phyloP scores from a whole-genome alignment of 2,888 invertebrate species.

The Nezara viridula region DNA sequence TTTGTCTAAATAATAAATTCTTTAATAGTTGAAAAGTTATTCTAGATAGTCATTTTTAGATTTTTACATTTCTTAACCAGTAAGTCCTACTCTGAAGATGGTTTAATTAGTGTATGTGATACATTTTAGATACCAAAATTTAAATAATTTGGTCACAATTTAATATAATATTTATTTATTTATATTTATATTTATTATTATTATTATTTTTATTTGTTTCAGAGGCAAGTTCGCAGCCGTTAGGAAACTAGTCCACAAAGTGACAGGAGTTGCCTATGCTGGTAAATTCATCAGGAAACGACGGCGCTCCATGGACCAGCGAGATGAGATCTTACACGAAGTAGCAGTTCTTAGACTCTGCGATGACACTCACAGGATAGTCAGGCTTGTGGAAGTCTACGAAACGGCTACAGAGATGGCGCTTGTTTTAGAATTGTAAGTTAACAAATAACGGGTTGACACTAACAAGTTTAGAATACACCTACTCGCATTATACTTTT shows the following conservation, averaged over 20 bases:
- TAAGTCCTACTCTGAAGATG: too few species aligned
- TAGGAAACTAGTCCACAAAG: slow-evolving; percentile 88
- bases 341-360: slow-evolving; percentile 92
- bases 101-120: too few species aligned
- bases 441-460: slow-evolving; percentile 47
- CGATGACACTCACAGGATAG: slow-evolving; percentile 85
- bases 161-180: too few species aligned
- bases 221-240: slow-evolving; percentile 98
- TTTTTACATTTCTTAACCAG: too few species aligned
- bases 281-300: slow-evolving; percentile 95
- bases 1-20: too few species aligned
- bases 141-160: too few species aligned
- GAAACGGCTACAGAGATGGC: slow-evolving; percentile 79
- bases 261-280: slow-evolving; percentile 91
- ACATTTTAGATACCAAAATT: too few species aligned
- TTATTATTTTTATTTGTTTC: slow-evolving; percentile 70
- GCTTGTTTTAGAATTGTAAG: slow-evolving; percentile 91
- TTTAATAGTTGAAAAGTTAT: too few species aligned
- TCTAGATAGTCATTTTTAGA: too few species aligned
- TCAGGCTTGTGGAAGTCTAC: slow-evolving; percentile 86
- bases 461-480: not conserved
- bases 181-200: too few species aligned
- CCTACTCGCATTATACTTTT: too few species aligned
- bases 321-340: slow-evolving; percentile 92
- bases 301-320: slow-evolving; percentile 87